These are phyloP conservation scores for Sweltsa coloradensis DNA, from an alignment of 1,140 invertebrate species.

Conservation along the genomic window DNA sequence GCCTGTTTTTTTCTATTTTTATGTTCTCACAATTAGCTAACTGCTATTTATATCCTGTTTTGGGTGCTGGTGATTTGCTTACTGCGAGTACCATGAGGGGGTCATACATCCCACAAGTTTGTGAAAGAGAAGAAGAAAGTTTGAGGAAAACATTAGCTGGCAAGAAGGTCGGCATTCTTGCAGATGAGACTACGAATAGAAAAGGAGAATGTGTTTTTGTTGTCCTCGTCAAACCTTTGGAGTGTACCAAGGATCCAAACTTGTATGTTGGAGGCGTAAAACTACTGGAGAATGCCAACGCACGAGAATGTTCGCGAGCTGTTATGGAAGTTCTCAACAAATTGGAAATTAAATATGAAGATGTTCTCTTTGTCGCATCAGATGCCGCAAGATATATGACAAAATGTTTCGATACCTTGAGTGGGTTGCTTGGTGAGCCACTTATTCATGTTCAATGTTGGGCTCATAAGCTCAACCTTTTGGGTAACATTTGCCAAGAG, in stretches of 20 bases:
- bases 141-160: background rate
- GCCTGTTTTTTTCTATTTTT: too few relatives aligned
- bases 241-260: background rate
- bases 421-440: background rate
- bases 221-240: background rate
- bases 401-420: constrained; percentile 1
- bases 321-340: constrained; percentile 1
- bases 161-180: background rate
- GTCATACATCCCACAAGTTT: background rate
- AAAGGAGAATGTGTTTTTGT: constrained; percentile 7
- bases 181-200: constrained; percentile 1
- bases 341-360: constrained; percentile 6
- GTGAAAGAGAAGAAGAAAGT: background rate
- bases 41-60: too few relatives aligned
- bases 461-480: constrained; percentile 10
- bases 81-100: background rate
- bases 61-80: constrained; percentile 5
- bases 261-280: background rate
- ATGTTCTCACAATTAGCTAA: too few relatives aligned
- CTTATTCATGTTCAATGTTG: constrained; percentile 8
- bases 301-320: background rate
- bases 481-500: constrained; percentile 3
- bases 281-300: background rate
- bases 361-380: constrained; percentile 2
- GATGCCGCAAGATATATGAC: constrained; percentile 8